phyloP scores from a whole-genome alignment of 2,888 invertebrate genomes.

The Leucania comma region DNA sequence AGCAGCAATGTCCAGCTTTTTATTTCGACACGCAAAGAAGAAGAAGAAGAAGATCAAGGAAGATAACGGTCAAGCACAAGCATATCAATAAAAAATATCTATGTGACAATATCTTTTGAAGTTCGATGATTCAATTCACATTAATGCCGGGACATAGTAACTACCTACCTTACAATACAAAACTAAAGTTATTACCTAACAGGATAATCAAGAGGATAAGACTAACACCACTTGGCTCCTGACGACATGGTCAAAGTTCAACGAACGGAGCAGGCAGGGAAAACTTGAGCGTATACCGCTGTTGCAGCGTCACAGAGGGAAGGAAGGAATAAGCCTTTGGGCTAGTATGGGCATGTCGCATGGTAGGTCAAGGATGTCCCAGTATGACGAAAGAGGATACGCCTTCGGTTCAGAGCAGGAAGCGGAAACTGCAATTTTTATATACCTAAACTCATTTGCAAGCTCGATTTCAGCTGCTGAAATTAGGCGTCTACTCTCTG shows the following conservation, averaged over 20 bases:
- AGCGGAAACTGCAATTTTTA: background rate
- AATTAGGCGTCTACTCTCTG: too few relatives aligned
- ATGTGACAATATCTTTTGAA: background rate
- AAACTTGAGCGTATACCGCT: slow-evolving; percentile 49
- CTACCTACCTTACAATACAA: slow-evolving; percentile 19
- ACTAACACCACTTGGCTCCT: slow-evolving; percentile 30
- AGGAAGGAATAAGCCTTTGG: slow-evolving; percentile 50
- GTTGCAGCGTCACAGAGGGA: slow-evolving; percentile 56
- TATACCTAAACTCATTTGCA: too few relatives aligned
- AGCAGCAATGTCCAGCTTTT: too few relatives aligned
- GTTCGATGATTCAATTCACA: background rate
- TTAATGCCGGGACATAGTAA: background rate
- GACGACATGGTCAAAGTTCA: slow-evolving; percentile 49
- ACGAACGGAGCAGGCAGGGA: slow-evolving; percentile 47
- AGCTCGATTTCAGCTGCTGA: too few relatives aligned
- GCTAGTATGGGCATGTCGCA: background rate
- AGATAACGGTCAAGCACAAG: too few relatives aligned
- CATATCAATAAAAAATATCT: background rate
- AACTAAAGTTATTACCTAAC: slow-evolving; percentile 30
- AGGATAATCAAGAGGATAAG: slow-evolving; percentile 56
- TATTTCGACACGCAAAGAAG: too few relatives aligned
- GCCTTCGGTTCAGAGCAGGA: background rate
- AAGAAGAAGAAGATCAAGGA: too few relatives aligned
- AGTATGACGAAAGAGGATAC: slow-evolving; percentile 14
- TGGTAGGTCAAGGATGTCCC: slow-evolving; percentile 42